phyloP scores from a whole-genome alignment of 1,140 invertebrate species.

The Scaptodrosophila lebanonensis region DNA sequence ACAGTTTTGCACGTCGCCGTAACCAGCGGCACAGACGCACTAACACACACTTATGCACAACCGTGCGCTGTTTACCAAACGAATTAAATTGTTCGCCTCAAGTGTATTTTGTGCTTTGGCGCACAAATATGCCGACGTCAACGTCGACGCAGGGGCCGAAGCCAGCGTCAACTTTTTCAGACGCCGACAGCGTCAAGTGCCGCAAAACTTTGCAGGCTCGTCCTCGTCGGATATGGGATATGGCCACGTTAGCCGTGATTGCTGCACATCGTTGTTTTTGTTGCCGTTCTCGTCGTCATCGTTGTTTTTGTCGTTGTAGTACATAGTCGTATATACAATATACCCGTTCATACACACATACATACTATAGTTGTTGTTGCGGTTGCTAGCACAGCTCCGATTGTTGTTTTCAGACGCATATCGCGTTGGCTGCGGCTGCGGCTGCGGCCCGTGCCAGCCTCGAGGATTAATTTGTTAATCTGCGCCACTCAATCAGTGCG shows the following conservation, averaged over 20 bases:
- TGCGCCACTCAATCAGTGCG: constrained; percentile 62
- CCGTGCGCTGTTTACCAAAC: constrained; percentile 68
- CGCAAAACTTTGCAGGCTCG: background rate
- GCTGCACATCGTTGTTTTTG: too few species aligned
- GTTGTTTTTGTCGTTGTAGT: constrained; percentile 14
- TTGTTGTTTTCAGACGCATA: too few species aligned
- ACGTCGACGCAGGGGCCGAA: background rate
- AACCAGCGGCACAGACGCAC: constrained; percentile 4
- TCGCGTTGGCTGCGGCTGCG: constrained; percentile 7
- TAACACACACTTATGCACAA: constrained; percentile 19
- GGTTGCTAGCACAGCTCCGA: too few species aligned
- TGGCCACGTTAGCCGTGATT: constrained; percentile 20
- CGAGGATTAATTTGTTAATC: constrained; percentile 63
- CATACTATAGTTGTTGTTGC: constrained; percentile 12
- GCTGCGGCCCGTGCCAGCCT: constrained; percentile 23
- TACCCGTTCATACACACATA: too few species aligned
- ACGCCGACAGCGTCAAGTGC: background rate
- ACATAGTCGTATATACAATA: too few species aligned
- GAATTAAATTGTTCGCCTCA: constrained; percentile 73
- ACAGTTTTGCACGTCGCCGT: constrained; percentile 12
- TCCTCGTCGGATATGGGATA: too few species aligned
- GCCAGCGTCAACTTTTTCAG: background rate
- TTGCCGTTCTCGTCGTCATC: background rate
- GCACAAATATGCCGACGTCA: constrained; percentile 46
- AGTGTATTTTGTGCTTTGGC: constrained; percentile 65